Evolutionary conservation across 1,140 invertebrate genomes (phyloP), one percentile per base, ranked within the genome.

Genomic region (Caenorhabditis latens): DNA sequence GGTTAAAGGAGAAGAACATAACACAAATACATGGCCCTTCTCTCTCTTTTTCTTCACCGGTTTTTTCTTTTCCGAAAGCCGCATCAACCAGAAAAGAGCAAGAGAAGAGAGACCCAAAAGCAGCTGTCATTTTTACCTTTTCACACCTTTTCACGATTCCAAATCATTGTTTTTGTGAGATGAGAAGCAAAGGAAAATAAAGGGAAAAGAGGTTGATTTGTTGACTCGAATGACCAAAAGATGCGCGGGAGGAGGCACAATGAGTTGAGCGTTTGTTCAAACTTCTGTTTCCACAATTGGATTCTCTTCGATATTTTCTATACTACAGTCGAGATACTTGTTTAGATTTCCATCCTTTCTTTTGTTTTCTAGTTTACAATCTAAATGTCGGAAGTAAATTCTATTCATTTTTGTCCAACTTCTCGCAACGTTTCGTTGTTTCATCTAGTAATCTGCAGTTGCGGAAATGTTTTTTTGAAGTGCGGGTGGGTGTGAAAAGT

Each of bases 171-270:
- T 79, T 79, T 79, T 79, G 71, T 79, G 65, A 7, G 42, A 46
- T 79, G 46, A 50, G 46, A 46, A 32, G 65, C 43, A 71, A 9
- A 32, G 19, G 65, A 71, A 9, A 19, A 4, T 11, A 9, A 32
- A 79, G 40, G 13, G 40, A 32, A 50, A 50, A 46, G 42, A 16
- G 16, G 65, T 46, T 79, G 71, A 48, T 50, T 48, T 79, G 71
- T 79, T 79, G 71, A 79, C 71, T 79, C 71, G 71, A 79, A 42
- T 79, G 71, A 79, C 71, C 71, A 79, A 79, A 79, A 79, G 71
- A 79, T 79, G 71, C 46, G 71, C n/a, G 46, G 46, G 46, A n/a
- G n/a, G 71, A 24, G 65, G 21, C 71, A 53, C 46, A 79, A 79
- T 50, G 71, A 79, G 71, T 79, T 79, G 71, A 79, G 43, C 71